A percentile compares a stretch with the other conserved stretches of the same genome.
These are phyloP conservation scores for Aldrovandia affinis DNA, from an alignment of 2,797 vertebrate species.

Conservation along the genomic window DNA sequence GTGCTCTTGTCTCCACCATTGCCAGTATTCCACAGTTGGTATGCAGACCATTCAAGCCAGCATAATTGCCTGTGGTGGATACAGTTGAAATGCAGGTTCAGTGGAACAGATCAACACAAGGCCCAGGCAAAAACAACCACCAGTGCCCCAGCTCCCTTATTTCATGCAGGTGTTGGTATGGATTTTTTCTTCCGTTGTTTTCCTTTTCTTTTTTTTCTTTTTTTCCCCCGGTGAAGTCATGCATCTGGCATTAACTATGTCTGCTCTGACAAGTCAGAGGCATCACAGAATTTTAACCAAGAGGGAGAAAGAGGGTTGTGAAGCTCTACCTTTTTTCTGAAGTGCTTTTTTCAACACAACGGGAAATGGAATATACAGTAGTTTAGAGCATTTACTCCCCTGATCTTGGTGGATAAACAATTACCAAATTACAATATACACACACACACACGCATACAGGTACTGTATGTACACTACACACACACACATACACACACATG, in stretches of 20 bases:
- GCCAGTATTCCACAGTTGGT: neutral
- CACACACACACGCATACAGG: no score
- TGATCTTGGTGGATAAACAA: no score
- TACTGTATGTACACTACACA: no score
- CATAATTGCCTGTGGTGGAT: neutral
- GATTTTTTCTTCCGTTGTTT: neutral
- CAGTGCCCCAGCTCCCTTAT: neutral
- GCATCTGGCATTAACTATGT: neutral
- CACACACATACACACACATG: no score
- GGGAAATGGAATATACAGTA: no score
- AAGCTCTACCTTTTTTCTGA: neutral
- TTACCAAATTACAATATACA: no score
- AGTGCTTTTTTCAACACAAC: neutral
- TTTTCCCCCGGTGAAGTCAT: neutral
- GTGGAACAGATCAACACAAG: neutral
- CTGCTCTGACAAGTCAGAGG: neutral
- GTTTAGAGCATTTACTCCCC: neutral
- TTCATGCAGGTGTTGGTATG: neutral
- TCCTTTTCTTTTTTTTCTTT: neutral
- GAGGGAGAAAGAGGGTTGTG: neutral
- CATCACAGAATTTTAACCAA: constrained; percentile 11
- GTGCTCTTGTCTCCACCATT: neutral
- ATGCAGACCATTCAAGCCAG: neutral
- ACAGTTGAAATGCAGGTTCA: neutral
- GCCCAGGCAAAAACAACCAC: neutral